A percentile compares a stretch with the other conserved stretches of the same genome.
phyloP scores from a whole-genome alignment of 2,888 invertebrate species.

The Thymelicus lineola region DNA sequence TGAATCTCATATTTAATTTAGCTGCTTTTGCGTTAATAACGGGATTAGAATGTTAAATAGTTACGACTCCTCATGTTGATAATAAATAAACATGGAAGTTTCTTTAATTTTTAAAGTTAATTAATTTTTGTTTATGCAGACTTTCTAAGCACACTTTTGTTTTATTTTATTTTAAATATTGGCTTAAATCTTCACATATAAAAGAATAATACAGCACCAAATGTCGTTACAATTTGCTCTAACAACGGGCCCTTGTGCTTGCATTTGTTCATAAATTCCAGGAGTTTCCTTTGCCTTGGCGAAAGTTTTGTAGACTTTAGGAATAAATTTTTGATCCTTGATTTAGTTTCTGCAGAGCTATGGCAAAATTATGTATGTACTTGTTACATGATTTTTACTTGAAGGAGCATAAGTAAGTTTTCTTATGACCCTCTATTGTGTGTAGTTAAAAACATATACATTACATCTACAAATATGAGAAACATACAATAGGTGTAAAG shows the following conservation, averaged over 20 bases:
- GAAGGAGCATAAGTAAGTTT: conserved; percentile 26
- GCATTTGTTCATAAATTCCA: conserved; percentile 35
- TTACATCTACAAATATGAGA: no score
- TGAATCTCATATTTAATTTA: conserved; percentile 36
- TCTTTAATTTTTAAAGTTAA: not conserved
- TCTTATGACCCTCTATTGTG: not conserved
- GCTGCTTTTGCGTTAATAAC: conserved; percentile 31
- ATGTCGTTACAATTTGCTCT: conserved; percentile 28
- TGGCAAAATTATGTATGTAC: conserved; percentile 27
- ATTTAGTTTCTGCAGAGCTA: conserved; percentile 33
- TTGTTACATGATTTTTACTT: conserved; percentile 25
- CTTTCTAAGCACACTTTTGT: not conserved
- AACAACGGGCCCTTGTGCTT: conserved; percentile 28
- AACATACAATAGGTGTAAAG: no score
- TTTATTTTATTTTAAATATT: conserved; percentile 7
- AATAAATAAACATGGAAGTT: not conserved
- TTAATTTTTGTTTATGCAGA: not conserved
- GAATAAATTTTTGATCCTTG: conserved; percentile 38
- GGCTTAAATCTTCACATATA: conserved; percentile 10
- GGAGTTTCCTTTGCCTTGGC: conserved; percentile 31
- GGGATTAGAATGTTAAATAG: conserved; percentile 20
- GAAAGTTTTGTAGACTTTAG: conserved; percentile 37
- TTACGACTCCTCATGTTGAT: conserved; percentile 6
- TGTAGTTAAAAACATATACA: not conserved
- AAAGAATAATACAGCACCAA: conserved; percentile 10